Conservation (phyloP, 2,797 vertebrate species). For the Tenualosa ilisha region DNA sequence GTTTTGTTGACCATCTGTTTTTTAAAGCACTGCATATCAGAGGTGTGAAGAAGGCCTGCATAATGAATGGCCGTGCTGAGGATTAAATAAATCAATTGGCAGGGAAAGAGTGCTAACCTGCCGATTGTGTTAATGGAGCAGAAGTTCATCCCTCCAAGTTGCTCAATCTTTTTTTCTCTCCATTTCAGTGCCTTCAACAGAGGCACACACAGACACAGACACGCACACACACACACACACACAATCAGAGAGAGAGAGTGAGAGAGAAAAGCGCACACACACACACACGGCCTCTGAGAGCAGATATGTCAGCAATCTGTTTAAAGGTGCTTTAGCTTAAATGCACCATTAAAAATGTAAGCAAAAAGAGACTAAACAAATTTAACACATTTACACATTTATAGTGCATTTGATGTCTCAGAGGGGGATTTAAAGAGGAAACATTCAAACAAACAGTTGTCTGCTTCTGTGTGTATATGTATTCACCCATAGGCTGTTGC, state of each 20-base stretch:
- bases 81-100: slow-evolving; percentile 71
- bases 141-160: slow-evolving; percentile 56
- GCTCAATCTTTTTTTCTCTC: background rate
- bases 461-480: too few species aligned
- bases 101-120: slow-evolving; percentile 58
- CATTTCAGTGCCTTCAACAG: background rate
- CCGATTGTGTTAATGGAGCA: slow-evolving; percentile 72
- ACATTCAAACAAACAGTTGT: too few species aligned
- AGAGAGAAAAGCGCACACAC: background rate
- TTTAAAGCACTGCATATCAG: slow-evolving; percentile 59
- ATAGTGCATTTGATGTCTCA: too few species aligned
- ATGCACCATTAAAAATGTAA: background rate
- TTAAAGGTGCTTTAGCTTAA: background rate
- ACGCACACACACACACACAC: background rate
- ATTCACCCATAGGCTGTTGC: background rate
- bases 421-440: too few species aligned
- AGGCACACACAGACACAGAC: background rate
- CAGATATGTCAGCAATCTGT: background rate
- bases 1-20: slow-evolving; percentile 86
- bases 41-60: slow-evolving; percentile 56
- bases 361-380: background rate
- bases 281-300: too few species aligned
- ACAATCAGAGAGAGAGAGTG: background rate
- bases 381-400: slow-evolving; percentile 3
- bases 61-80: slow-evolving; percentile 67